Base-by-base conservation (phyloP, 2,113 vertebrate genomes). In the Nanorana parkeri region DNA sequence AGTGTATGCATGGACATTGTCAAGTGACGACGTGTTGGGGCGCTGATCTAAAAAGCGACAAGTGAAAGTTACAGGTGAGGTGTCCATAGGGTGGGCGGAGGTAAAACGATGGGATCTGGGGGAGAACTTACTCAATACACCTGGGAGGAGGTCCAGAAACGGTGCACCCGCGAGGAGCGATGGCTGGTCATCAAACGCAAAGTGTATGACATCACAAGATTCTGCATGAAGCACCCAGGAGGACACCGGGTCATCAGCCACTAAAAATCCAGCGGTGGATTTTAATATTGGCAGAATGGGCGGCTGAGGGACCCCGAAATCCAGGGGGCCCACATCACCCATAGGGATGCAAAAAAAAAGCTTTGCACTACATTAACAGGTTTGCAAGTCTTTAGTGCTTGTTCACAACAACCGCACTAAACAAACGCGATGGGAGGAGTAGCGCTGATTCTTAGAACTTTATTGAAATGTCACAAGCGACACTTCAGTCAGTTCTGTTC, bases 201-300 rank as follows among this genome's bases (percentile, higher is more conserved):
- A 69, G 90, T 90, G 66, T 91, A 92, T 68, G 87, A 92, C 86
- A 89, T 92, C 87, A 89, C 86, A 63, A 71, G 0, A 24, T 92
- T 90, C 85, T 81, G 17, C 72, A 76, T 84, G 26, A 69, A 84
- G 0, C 89, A 91, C 76, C 90, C 90, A 15, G 91, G 90, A 0
- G 91, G 91, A 1, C 6, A 86, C 5, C 86, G 88, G 1, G 68
- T 92, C 78, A 87, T 92, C 86, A 81, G 81, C 76, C 87, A 88
- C 88, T 87, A 92, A 58, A 2, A 2, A n/a, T 17, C 16, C 15
- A 5, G 23, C 16, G 17, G 16, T 5, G 32, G 32, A 6, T 3
- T 36, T 4, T 36, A 36, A 36, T 36, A 36, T 36, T 4, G 6
- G 3, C 3, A 36, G 3, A 36, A 3, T 36, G 6, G 32, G 32